Base-by-base conservation (phyloP, 23 tunicate species). In the Oikopleura albicans region DNA sequence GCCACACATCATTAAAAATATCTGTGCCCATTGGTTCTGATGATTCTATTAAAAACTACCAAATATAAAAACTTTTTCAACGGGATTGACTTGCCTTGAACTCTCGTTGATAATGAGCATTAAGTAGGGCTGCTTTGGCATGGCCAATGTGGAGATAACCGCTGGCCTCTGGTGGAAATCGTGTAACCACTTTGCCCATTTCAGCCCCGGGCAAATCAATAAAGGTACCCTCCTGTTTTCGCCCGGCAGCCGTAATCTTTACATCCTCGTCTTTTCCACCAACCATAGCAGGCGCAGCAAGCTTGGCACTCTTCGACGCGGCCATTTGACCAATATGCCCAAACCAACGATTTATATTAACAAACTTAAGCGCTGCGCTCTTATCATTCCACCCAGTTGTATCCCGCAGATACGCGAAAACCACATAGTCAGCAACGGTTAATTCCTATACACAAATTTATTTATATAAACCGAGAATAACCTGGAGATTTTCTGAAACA, bases 111-210 rank as follows among this genome's bases (percentile, higher is more conserved):
- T 95, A 95, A 83, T 86, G 87, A 40, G 91, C 90, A 63, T 95
- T 95, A n/a, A 95, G 83, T 57, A 95, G 86, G 0, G 99, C 99
- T 39, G 99, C 99, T 85, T 95, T 95, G 16, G 99, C 99, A 76
- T 95, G 99, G 0, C 99, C 99, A 41, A 95, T 86, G 75, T 95
- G 99, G 28, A 95, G 89, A 79, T 88, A 95, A 34, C 99, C 99
- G 76, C 96, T 87, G 0, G 99, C 99, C 85, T 95, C 99, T 4
- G 99, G 99, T 28, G 99, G 99, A 84, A 95, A 95, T 37, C 99
- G 85, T 0, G 88, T 85, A 39, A 95, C 99, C 40, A 95, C 99
- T 39, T 95, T 95, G n/a, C 99, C 99, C 59, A 87, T 87, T n/a
- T 84, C 87, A 27, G 99, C 99, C 1, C 99, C 99, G 40, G 96